Conservation (phyloP, 2,888 invertebrate species). For the Drosophila borealis region DNA sequence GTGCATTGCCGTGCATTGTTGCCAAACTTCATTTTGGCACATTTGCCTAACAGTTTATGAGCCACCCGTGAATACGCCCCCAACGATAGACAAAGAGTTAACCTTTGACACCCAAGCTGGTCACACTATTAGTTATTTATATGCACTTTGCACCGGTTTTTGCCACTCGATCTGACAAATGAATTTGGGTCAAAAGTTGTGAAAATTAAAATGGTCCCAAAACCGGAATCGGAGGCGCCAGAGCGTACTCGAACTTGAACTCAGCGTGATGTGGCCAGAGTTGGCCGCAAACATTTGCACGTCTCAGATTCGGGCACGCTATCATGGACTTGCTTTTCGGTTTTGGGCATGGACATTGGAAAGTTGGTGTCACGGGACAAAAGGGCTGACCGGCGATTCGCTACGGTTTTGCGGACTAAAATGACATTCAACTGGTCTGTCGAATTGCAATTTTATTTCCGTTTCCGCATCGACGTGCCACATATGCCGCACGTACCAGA, state of each 20-base stretch:
- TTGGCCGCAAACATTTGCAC: conserved; percentile 55
- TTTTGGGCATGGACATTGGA: background rate
- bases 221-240: conserved; percentile 19
- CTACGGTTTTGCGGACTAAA: conserved; percentile 54
- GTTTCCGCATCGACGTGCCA: conserved; percentile 63
- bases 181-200: conserved; percentile 77
- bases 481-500: conserved; percentile 61
- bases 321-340: conserved; percentile 6
- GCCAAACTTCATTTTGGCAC: conserved; percentile 30
- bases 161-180: conserved; percentile 71
- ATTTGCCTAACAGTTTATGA: conserved; percentile 44
- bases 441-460: conserved; percentile 75
- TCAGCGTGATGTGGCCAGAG: conserved; percentile 32
- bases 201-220: conserved; percentile 64
- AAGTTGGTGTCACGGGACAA: conserved; percentile 36
- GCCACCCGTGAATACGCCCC: conserved; percentile 33
- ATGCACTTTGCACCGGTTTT: conserved; percentile 52
- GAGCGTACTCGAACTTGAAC: conserved; percentile 24
- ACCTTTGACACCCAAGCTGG: conserved; percentile 20
- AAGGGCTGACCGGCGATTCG: conserved; percentile 58
- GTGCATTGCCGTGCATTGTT: conserved; percentile 1
- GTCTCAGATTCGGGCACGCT: conserved; percentile 26
- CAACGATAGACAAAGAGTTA: conserved; percentile 3
- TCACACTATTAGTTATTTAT: conserved; percentile 72
- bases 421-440: conserved; percentile 74